Conservation (phyloP, 2,113 vertebrate species). For the Erpornis zantholeuca region DNA sequence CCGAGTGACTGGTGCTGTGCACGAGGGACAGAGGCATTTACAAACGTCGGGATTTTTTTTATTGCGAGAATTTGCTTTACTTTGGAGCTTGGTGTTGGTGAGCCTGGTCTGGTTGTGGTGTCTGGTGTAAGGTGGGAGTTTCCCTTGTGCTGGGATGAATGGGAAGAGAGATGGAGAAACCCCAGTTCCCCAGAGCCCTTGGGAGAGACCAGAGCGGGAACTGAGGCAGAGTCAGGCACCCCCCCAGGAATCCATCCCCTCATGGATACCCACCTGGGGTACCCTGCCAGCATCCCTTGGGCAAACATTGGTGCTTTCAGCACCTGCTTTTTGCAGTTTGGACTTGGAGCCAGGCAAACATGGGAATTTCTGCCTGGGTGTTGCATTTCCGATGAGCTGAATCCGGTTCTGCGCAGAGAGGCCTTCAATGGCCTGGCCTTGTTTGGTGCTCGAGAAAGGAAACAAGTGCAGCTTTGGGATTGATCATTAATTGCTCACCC, state of each 20-base stretch:
- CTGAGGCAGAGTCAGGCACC: not conserved
- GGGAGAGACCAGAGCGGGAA: rapidly evolving
- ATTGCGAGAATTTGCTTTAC: not conserved
- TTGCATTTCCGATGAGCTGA: rapidly evolving
- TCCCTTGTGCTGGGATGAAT: not conserved
- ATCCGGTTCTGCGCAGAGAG: rapidly evolving
- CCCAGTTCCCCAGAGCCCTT: rapidly evolving
- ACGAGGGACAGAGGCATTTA: rapidly evolving
- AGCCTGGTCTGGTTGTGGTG: not conserved
- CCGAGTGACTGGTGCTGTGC: rapidly evolving
- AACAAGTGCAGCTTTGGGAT: not conserved
- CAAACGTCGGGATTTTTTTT: rapidly evolving
- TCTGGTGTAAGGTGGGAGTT: not conserved
- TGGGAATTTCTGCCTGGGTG: not conserved
- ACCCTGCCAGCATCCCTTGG: not conserved
- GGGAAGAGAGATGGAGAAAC: not conserved
- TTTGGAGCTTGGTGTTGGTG: not conserved
- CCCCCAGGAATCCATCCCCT: not conserved
- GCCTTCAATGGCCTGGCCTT: not conserved
- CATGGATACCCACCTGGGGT: rapidly evolving
- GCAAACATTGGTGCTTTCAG: not conserved
- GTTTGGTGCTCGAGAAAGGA: not conserved
- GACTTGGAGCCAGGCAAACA: not conserved
- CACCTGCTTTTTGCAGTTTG: not conserved
- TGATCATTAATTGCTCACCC: not conserved